Evolutionary conservation across 2,888 invertebrate genomes (phyloP).

Genomic region (Acleris laterana): DNA sequence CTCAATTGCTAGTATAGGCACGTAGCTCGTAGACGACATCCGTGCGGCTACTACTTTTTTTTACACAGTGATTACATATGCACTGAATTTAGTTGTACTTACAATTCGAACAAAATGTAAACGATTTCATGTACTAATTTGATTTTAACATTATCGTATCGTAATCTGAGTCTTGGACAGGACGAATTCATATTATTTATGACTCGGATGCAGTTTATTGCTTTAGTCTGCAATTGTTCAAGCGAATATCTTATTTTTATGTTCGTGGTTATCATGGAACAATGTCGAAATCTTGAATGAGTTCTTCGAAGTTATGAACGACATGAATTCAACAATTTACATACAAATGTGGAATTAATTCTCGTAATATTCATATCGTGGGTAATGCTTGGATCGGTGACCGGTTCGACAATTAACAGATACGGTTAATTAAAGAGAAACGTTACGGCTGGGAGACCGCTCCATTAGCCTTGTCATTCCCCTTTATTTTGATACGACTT

Average conservation of each 20-base stretch:
- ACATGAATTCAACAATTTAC: conserved; percentile 42
- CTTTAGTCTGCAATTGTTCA: conserved; percentile 38
- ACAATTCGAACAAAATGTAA: conserved; percentile 45
- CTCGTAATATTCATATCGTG: conserved; percentile 40
- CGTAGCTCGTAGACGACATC: conserved; percentile 71
- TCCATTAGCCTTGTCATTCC: conserved; percentile 50
- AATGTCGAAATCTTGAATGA: conserved; percentile 36
- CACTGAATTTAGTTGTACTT: conserved; percentile 56
- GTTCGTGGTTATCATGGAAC: conserved; percentile 39
- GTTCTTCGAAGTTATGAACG: conserved; percentile 23
- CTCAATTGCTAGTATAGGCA: conserved; percentile 65
- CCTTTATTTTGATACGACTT: conserved; percentile 51
- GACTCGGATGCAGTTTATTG: conserved; percentile 29
- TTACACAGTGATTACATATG: conserved; percentile 71
- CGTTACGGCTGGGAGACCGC: conserved; percentile 44
- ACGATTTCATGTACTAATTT: conserved; percentile 46
- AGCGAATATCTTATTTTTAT: conserved; percentile 39
- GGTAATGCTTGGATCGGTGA: conserved; percentile 41
- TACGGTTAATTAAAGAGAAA: conserved; percentile 54
- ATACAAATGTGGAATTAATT: conserved; percentile 45
- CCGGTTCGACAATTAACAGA: conserved; percentile 48
- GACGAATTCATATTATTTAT: conserved; percentile 21
- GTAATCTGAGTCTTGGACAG: conserved; percentile 12
- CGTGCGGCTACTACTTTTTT: conserved; percentile 73
- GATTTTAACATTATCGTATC: conserved; percentile 37